Conservation (phyloP, 2,797 vertebrate genomes). For the Harpagifer antarcticus region DNA sequence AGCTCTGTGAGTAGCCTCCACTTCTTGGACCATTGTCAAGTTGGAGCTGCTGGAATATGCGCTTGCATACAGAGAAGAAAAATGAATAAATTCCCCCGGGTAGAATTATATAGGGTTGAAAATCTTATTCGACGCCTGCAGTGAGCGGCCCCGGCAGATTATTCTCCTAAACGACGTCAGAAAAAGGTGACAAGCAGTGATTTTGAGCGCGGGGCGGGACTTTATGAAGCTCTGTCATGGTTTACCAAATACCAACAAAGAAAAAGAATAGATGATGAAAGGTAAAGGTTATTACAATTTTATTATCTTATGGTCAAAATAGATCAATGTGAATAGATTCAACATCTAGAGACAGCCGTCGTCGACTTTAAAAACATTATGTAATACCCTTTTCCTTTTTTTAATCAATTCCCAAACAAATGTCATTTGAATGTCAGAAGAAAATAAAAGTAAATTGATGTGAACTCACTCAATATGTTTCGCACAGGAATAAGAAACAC, state of each 20-base stretch:
- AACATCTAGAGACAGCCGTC: not conserved
- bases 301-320: conserved; percentile 23
- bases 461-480: not conserved
- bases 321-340: not conserved
- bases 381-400: not conserved
- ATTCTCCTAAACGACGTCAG: conserved; percentile 50
- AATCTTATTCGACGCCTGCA: conserved; percentile 69
- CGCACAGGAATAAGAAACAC: not conserved
- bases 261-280: conserved; percentile 54
- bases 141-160: conserved; percentile 60
- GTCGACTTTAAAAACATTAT: not conserved
- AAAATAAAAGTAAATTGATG: conserved; percentile 22
- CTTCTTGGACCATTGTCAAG: conserved; percentile 49
- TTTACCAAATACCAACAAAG: conserved; percentile 62
- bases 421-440: conserved; percentile 17
- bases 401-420: conserved; percentile 3
- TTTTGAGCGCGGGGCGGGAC: conserved; percentile 58
- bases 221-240: conserved; percentile 62
- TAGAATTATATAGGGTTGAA: conserved; percentile 67
- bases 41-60: conserved; percentile 48
- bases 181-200: conserved; percentile 67
- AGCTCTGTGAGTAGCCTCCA: conserved; percentile 36
- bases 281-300: conserved; percentile 27
- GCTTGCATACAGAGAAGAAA: conserved; percentile 55
- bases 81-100: conserved; percentile 62